phyloP scores from a whole-genome alignment of 2,888 invertebrate species.

The Ophioninae sp. region DNA sequence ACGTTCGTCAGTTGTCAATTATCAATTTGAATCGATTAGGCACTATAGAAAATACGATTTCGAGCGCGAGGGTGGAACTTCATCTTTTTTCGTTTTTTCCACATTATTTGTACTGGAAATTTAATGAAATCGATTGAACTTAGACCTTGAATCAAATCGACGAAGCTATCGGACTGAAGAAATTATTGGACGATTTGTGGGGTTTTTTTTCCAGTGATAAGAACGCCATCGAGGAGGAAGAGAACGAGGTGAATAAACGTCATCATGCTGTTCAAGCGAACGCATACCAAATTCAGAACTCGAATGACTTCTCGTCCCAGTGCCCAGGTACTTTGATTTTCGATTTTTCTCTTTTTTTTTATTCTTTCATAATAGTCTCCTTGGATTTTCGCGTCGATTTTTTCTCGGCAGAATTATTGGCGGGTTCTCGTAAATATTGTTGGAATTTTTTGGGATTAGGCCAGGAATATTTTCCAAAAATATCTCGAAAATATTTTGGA shows the following conservation, averaged over 20 bases:
- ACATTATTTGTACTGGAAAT: background rate
- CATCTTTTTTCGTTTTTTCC: background rate
- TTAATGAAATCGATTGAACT: background rate
- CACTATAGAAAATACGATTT: background rate
- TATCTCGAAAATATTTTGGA: no score
- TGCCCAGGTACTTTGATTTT: slow-evolving; percentile 65
- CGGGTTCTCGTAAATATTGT: no score
- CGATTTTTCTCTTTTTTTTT: background rate
- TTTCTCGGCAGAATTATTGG: background rate
- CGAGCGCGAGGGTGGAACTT: background rate
- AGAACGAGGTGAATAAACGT: slow-evolving; percentile 69
- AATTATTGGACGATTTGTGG: background rate
- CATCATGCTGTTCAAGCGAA: slow-evolving; percentile 67
- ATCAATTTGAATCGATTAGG: background rate
- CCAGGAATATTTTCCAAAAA: no score
- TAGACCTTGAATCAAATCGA: background rate
- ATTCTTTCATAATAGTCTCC: background rate
- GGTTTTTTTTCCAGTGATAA: slow-evolving; percentile 72
- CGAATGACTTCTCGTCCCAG: slow-evolving; percentile 65
- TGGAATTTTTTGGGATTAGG: no score
- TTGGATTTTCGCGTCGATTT: background rate
- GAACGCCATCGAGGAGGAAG: slow-evolving; percentile 69
- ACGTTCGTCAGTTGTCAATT: slow-evolving; percentile 43
- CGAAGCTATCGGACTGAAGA: background rate
- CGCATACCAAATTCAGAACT: slow-evolving; percentile 64